Evolutionary conservation across 2,888 invertebrate species (phyloP), one percentile per base, ranked within the genome.

Genomic region (Troides oblongomaculatus): DNA sequence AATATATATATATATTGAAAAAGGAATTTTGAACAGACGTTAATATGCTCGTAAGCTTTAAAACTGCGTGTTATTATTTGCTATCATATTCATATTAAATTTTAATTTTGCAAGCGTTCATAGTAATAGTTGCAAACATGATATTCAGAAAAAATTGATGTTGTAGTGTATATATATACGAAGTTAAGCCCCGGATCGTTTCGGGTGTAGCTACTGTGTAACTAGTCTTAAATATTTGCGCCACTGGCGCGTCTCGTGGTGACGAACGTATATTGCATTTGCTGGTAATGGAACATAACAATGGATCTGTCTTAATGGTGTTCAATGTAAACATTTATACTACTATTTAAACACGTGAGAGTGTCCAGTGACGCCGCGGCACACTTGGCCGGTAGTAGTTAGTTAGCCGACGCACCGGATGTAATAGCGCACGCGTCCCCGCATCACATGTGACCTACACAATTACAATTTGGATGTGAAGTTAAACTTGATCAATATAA

Each of bases 21-120:
- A 81, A 81, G 88, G 87, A 87, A 88, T 89, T 88, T 89, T 88
- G 90, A 89, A 90, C 89, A 88, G 89, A 84, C 84, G 85, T 66
- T 82, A 71, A 68, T 80, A 80, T 83, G 83, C 81, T 81, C 77
- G 75, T 74, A 73, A 73, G 78, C 76, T 79, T 77, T 80, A 79
- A 77, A 77, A 77, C 75, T 73, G 76, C 78, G 77, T 74, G 75
- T 75, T 77, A 77, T 80, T 71, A 78, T 84, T 83, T 81, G 78
- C 76, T 76, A 73, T n/a, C 53, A 50, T 50, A 50, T 18, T 43
- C 50, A n/a, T 53, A 8, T 53, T 1, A n/a, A 53, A 53, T n/a
- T 18, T 18, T n/a, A 53, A 6, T n/a, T 53, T 53, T 53, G 79
- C 87, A 87, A 84, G 81, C 84, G 76, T 82, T 76, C 76, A 83